Percentiles rank a stretch among this genome's conserved stretches.
phyloP scores from a whole-genome alignment of 2,797 vertebrate genomes.

The Cyprinodon diabolis region DNA sequence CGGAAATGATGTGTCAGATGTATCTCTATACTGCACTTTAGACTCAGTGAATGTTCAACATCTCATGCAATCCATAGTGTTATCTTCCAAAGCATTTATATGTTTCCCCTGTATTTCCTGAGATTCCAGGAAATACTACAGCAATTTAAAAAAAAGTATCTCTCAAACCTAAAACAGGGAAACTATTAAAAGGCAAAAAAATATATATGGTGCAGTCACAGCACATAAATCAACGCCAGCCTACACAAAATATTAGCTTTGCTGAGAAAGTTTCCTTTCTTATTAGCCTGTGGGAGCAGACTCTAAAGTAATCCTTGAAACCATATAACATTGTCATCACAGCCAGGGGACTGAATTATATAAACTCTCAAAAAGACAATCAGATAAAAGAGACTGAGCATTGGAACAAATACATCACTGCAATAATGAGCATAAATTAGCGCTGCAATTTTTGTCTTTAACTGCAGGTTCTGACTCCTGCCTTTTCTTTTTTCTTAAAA shows the following conservation, averaged over 20 bases:
- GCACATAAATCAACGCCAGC: slow-evolving; percentile 57
- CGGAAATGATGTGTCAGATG: slow-evolving; percentile 30
- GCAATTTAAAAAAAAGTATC: slow-evolving; percentile 62
- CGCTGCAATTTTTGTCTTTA: not conserved
- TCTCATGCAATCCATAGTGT: not conserved
- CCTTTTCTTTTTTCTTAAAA: not conserved
- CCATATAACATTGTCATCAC: slow-evolving; percentile 34
- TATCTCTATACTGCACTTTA: slow-evolving; percentile 28
- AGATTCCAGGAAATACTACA: slow-evolving; percentile 56
- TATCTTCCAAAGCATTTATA: slow-evolving; percentile 27
- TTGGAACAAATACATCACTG: slow-evolving; percentile 11
- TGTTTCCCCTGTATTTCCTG: slow-evolving; percentile 33
- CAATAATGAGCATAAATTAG: slow-evolving; percentile 11
- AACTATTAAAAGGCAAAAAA: slow-evolving; percentile 66
- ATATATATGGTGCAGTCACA: slow-evolving; percentile 68
- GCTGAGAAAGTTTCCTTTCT: slow-evolving; percentile 35
- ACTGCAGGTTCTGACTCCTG: not conserved
- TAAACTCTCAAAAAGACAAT: slow-evolving; percentile 26
- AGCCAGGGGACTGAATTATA: slow-evolving; percentile 15
- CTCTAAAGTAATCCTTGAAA: slow-evolving; percentile 45
- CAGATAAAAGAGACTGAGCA: slow-evolving; percentile 1
- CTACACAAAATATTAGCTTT: slow-evolving; percentile 38
- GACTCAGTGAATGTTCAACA: slow-evolving; percentile 31
- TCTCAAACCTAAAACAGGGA: slow-evolving; percentile 58
- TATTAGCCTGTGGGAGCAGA: slow-evolving; percentile 38